Percentiles rank a stretch among this genome's conserved stretches.
phyloP scores from a whole-genome alignment of 2,113 vertebrate genomes.

The Callopanchax toddi region DNA sequence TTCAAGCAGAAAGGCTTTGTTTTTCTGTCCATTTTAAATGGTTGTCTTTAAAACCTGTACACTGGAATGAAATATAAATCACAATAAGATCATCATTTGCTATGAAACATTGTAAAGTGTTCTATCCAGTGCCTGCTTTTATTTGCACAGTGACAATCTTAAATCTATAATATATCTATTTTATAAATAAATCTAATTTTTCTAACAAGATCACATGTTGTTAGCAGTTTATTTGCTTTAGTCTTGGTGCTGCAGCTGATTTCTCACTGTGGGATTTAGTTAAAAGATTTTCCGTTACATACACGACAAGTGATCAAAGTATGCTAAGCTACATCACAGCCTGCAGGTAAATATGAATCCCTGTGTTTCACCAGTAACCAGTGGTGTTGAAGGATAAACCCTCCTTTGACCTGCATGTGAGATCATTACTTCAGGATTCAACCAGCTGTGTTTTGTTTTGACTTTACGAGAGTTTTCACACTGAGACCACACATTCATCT shows the following conservation, averaged over 20 bases:
- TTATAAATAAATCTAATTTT: constrained; percentile 66
- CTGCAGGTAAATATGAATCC: constrained; percentile 4
- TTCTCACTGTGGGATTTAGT: neutral
- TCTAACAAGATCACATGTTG: constrained; percentile 15
- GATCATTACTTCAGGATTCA: neutral
- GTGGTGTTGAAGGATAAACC: too few species aligned
- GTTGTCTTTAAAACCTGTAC: neutral
- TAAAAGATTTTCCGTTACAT: neutral
- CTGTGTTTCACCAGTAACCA: constrained; percentile 22
- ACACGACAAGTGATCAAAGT: neutral
- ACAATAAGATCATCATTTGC: constrained; percentile 28
- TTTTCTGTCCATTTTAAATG: neutral
- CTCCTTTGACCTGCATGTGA: constrained; percentile 16
- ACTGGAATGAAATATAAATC: constrained; percentile 21
- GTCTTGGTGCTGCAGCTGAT: too few species aligned
- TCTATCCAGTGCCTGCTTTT: constrained; percentile 30
- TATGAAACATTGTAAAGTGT: constrained; percentile 29
- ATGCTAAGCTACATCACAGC: constrained; percentile 9
- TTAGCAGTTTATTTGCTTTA: neutral
- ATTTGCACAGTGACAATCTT: constrained; percentile 56
- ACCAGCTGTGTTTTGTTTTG: neutral
- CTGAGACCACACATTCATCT: constrained; percentile 18
- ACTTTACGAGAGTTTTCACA: neutral
- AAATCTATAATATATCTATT: constrained; percentile 62
- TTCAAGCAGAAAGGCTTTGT: too few species aligned